These are phyloP conservation scores for Hirundo rustica DNA, from an alignment of 2,797 vertebrate species.

Conservation along the genomic window DNA sequence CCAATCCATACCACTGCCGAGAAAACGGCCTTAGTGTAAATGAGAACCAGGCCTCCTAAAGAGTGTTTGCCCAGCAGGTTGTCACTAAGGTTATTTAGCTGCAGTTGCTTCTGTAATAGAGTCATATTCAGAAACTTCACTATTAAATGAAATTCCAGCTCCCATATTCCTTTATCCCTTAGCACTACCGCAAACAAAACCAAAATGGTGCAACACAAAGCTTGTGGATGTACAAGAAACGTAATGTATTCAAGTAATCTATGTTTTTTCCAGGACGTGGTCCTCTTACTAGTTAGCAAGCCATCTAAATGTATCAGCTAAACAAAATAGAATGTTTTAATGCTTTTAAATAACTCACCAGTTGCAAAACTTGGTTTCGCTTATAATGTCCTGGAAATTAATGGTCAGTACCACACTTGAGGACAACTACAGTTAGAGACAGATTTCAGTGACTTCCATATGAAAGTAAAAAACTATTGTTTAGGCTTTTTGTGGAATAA, in stretches of 20 bases:
- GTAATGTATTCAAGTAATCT: not conserved
- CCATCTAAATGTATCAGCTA: not conserved
- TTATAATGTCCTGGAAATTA: not conserved
- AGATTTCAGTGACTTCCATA: not conserved
- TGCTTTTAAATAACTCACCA: not conserved
- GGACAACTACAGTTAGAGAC: not conserved
- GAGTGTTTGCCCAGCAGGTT: constrained; percentile 1
- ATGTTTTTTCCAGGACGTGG: not conserved
- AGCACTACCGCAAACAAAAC: not conserved
- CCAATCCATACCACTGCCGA: not conserved
- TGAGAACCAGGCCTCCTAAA: constrained; percentile 4
- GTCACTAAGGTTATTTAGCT: not conserved
- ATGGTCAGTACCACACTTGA: not conserved
- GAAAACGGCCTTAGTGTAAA: not conserved
- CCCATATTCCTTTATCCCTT: not conserved
- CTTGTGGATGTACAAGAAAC: not conserved
- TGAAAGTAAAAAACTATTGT: not conserved
- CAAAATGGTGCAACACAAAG: not conserved
- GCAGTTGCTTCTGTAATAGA: not conserved
- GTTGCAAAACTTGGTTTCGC: not conserved
- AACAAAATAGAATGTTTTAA: not conserved
- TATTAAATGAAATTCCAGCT: not conserved
- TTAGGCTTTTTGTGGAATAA: not conserved
- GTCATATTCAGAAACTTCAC: not conserved
- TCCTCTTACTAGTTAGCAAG: not conserved